Conservation (phyloP, 2,888 invertebrate genomes). For the Pimpla rufipes region DNA sequence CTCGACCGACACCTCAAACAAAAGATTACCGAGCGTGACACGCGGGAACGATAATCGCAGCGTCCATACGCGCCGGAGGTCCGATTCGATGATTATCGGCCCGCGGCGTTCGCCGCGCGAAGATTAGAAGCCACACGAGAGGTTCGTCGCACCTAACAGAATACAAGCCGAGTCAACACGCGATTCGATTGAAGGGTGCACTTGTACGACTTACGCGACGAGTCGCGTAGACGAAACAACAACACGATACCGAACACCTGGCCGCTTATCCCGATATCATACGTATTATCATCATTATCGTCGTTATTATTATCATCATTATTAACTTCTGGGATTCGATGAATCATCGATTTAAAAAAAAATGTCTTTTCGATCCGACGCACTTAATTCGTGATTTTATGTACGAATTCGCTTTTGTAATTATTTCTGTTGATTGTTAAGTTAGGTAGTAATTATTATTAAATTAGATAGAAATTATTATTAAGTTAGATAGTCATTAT, state of each 20-base stretch:
- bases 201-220: not conserved
- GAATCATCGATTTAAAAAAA: constrained; percentile 19
- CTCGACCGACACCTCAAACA: not conserved
- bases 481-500: no score
- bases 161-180: constrained; percentile 5
- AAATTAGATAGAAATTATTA: no score
- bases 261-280: constrained; percentile 39
- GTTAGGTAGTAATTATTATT: no score
- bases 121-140: constrained; percentile 13
- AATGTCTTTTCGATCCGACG: not conserved
- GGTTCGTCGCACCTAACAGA: not conserved
- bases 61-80: not conserved
- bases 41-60: not conserved
- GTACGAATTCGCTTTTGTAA: no score
- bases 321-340: constrained; percentile 6
- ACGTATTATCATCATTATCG: constrained; percentile 20
- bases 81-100: constrained; percentile 45
- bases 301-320: constrained; percentile 18
- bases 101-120: constrained; percentile 12
- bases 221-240: constrained; percentile 48
- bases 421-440: no score
- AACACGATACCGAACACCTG: constrained; percentile 61
- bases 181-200: not conserved
- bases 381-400: not conserved
- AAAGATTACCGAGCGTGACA: constrained; percentile 2